Evolutionary conservation across 2,888 invertebrate genomes (phyloP), one percentile per base, ranked within the genome.

Genomic region (Agriopis marginaria): DNA sequence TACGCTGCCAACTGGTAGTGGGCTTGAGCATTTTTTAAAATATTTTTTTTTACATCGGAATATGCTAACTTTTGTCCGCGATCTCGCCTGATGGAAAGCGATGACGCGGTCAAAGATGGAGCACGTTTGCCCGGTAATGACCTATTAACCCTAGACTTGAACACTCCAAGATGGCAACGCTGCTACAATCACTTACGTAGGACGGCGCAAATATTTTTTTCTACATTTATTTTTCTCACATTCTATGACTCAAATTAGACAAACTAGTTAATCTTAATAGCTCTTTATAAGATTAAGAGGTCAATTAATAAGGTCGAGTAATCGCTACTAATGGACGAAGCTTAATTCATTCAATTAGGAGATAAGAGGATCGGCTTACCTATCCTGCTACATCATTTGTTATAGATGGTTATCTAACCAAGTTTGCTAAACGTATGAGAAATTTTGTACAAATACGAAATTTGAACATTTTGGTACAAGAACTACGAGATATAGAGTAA

Each of bases 291-390:
- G 80, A 82, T 84, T 84, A 83, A 84, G 77, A 79, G 87, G 86
- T 86, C 81, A 88, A 87, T 86, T 87, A 82, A 77, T 76, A 74
- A 78, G 65, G 66, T 71, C 71, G 63, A 72, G 75, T 79, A 79
- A 80, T 80, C 79, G 66, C 53, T 74, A 70, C 73, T 79, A 82
- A 81, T 71, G 69, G 78, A 68, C 75, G 82, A 79, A 70, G 72
- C 77, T 78, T 78, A 80, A 83, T 80, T 82, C 63, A 78, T 77
- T 77, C 76, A 77, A 82, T 84, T 80, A 78, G 63, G 47, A 77
- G 77, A 77, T 81, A 76, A 78, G 67, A 71, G 55, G 66, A 77
- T 63, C 71, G 66, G 50, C 63, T 70, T 63, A 63, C 63, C 63
- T 68, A 70, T 68, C 64, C 53, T 49, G 23, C n/a, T 47, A n/a